These are phyloP conservation scores for Pristionchus arcanus DNA, from an alignment of 2,888 invertebrate genomes.

Conservation along the genomic window DNA sequence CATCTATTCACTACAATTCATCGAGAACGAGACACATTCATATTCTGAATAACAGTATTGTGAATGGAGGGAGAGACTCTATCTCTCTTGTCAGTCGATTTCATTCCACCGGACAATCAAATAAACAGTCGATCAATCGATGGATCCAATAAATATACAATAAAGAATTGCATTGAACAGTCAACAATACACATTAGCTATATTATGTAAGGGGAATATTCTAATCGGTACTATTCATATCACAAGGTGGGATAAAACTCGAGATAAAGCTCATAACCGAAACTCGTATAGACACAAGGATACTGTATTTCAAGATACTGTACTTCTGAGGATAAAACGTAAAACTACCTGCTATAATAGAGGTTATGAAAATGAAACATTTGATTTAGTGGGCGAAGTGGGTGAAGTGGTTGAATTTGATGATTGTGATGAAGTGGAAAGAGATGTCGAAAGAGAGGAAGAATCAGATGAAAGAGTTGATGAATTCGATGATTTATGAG, in stretches of 20 bases:
- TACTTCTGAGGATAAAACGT: not conserved
- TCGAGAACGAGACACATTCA: conserved; percentile 25
- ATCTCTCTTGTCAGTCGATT: conserved; percentile 1
- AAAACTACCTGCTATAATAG: not conserved
- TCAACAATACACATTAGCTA: conserved; percentile 41
- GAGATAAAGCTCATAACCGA: conserved; percentile 25
- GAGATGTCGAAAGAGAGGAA: not conserved
- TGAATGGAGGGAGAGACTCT: not conserved
- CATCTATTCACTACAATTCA: conserved; percentile 8
- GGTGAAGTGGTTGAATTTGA: not conserved
- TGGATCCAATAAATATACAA: conserved; percentile 15
- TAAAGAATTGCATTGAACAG: not conserved
- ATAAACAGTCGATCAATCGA: conserved; percentile 36
- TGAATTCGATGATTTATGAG: not conserved
- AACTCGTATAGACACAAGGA: not conserved
- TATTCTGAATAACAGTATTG: conserved; percentile 25
- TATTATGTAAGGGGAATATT: not conserved
- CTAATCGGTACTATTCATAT: conserved; percentile 8
- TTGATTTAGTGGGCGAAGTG: conserved; percentile 41
- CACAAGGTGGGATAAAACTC: conserved; percentile 31
- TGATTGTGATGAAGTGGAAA: conserved; percentile 19
- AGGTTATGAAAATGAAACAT: conserved; percentile 32
- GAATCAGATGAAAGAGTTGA: conserved; percentile 1
- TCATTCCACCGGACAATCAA: conserved; percentile 41
- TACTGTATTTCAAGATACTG: not conserved